These are phyloP conservation scores for Bothrops jararaca DNA, from an alignment of 2,113 vertebrate species.

Conservation along the genomic window DNA sequence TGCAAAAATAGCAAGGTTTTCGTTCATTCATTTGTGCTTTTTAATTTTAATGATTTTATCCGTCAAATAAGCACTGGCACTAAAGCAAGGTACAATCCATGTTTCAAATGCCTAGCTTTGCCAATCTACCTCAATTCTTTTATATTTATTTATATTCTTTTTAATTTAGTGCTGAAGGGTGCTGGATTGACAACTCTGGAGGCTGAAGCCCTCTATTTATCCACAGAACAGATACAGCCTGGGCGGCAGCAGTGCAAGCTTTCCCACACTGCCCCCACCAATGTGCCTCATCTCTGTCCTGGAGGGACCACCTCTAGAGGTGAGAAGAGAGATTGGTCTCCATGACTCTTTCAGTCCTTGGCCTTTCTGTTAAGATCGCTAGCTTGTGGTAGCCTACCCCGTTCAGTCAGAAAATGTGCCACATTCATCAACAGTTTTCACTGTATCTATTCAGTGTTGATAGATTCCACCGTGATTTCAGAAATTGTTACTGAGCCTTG, in stretches of 20 bases:
- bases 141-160: conserved; percentile 71
- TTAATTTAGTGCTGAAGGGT: conserved; percentile 73
- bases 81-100: conserved; percentile 53
- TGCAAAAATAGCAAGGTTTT: conserved; percentile 43
- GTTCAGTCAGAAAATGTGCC: background rate
- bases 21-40: conserved; percentile 49
- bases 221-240: conserved; percentile 72
- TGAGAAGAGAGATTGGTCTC: conserved; percentile 70
- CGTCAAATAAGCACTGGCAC: conserved; percentile 48
- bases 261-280: conserved; percentile 67
- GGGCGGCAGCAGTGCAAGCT: conserved; percentile 70
- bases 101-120: conserved; percentile 54
- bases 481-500: background rate
- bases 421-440: background rate
- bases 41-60: conserved; percentile 49
- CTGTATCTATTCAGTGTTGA: conserved; percentile 36
- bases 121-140: conserved; percentile 56
- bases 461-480: background rate
- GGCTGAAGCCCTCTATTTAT: conserved; percentile 72
- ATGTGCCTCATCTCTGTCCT: conserved; percentile 73
- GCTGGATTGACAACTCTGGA: conserved; percentile 70
- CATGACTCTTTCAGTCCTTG: conserved; percentile 62
- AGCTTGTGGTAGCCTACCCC: conserved; percentile 46
- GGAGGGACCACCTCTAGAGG: conserved; percentile 73
- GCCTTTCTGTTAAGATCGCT: conserved; percentile 68